Base-by-base conservation (phyloP, 2,113 vertebrate species). In the Paratilapia polleni region DNA sequence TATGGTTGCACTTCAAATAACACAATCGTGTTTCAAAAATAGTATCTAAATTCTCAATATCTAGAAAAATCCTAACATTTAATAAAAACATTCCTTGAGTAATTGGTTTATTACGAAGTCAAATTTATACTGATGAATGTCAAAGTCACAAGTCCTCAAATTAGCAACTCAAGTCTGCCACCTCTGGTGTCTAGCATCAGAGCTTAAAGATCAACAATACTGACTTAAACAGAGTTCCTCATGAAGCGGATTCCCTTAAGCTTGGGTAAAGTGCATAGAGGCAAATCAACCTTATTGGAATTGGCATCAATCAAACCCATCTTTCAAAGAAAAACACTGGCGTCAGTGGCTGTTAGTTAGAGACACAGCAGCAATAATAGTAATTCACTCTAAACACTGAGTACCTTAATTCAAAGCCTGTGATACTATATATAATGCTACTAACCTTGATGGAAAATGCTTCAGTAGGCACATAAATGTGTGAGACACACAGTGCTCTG, bases 251-350 rank as follows among this genome's bases (percentile, higher is more conserved):
- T 84, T 87, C 66, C 79, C 82, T 74, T 28, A 79, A 54, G 87
- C 76, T 77, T 28, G n/a, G 15, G 34, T 15, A 84, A 89, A 83
- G 70, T 87, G 80, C 82, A 82, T 5, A 75, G 26, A 80, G 26
- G 74, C 85, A 86, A 81, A 86, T 87, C 68, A 60, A 43, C 34
- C 78, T 84, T 88, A 91, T 87, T 80, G 78, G 70, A 85, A 64
- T 11, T 66, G 47, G 26, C 17, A 41, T 87, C 78, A 89, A 86
- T 91, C 87, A 83, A 61, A 80, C 2, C 28, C 47, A 86, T 82
- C 83, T 49, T 79, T 75, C 28, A 85, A 73, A 63, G 59, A 86
- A 90, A 75, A 86, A 89, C 34, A 63, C 76, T 8, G 77, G 22
- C 58, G 58, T 82, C 61, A 36, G 41, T 49, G 75, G 64, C 26